Base-by-base conservation (phyloP, 2,888 invertebrate genomes). In the Hemicrepidius hirtus region DNA sequence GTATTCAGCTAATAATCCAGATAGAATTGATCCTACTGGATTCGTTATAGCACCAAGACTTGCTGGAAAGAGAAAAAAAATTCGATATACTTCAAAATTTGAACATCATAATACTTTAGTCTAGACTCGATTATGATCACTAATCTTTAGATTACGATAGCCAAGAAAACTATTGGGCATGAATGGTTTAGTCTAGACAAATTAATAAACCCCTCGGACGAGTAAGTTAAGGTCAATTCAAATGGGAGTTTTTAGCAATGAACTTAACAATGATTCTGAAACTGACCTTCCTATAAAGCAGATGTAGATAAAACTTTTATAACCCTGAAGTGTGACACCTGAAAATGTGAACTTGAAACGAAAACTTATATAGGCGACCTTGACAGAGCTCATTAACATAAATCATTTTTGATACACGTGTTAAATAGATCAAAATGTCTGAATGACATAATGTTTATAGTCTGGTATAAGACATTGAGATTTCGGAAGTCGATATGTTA, bases 21-120 rank as follows among this genome's bases (percentile, higher is more conserved):
- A 92, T 9, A 92, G 84, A 7, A 93, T 84, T 0, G 93, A 92
- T 0, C 93, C 93, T 44, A 92, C 84, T 0, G 93, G 93, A 84
- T 92, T 93, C 1, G 93, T 92, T 76, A 93, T 89, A 16, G 92
- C 93, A 4, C 93, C 93, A 66, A 93, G 84, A 76, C 92, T 92
- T 0, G 93, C 93, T 92, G 87, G 0, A 86, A 86, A 65, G 32
- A 35, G 3, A 71, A 41, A n/a, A n/a, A n/a, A n/a, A n/a, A n/a
- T n/a, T n/a, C n/a, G n/a, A n/a, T n/a, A n/a, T n/a, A n/a, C n/a
- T n/a, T n/a, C n/a, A n/a, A n/a, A n/a, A n/a, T n/a, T n/a, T n/a
- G n/a, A n/a, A n/a, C n/a, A n/a, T n/a, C n/a, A n/a, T n/a, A n/a
- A n/a, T n/a, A n/a, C n/a, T n/a, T n/a, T n/a, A n/a, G n/a, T n/a